phyloP scores from a whole-genome alignment of 2,113 vertebrate species.

The Cichladusa arquata region DNA sequence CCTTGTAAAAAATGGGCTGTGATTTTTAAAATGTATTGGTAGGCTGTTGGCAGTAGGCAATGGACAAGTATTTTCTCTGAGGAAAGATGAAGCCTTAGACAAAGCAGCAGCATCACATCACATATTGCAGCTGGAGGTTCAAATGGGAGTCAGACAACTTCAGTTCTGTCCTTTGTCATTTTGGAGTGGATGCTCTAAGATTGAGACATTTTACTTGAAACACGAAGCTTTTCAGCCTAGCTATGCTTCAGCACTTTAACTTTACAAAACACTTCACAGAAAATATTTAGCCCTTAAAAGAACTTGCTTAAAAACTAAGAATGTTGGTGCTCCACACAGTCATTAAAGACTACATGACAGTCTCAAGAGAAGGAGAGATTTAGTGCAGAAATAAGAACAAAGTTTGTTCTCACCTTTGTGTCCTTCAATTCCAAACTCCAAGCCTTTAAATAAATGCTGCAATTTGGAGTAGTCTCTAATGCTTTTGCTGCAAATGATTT shows the following conservation, averaged over 20 bases:
- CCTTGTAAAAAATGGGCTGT: neutral
- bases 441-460: neutral
- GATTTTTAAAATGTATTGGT: fast-evolving
- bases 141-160: neutral
- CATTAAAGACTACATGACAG: neutral
- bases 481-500: constrained; percentile 8
- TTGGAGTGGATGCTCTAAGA: neutral
- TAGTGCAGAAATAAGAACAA: neutral
- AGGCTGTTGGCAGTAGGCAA: neutral
- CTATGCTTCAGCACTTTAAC: neutral
- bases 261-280: neutral
- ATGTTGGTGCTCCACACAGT: neutral
- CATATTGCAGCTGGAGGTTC: neutral
- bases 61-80: neutral
- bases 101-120: neutral
- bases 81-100: neutral
- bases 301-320: neutral
- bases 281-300: neutral
- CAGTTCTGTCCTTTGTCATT: constrained; percentile 3
- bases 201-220: neutral
- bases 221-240: neutral
- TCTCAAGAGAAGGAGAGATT: neutral
- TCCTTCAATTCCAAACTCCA: neutral
- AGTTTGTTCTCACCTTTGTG: constrained; percentile 10
- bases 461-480: constrained; percentile 12